Evolutionary conservation across 2,113 vertebrate species (phyloP), one percentile per base, ranked within the genome.

Genomic region (Emberiza fucata): DNA sequence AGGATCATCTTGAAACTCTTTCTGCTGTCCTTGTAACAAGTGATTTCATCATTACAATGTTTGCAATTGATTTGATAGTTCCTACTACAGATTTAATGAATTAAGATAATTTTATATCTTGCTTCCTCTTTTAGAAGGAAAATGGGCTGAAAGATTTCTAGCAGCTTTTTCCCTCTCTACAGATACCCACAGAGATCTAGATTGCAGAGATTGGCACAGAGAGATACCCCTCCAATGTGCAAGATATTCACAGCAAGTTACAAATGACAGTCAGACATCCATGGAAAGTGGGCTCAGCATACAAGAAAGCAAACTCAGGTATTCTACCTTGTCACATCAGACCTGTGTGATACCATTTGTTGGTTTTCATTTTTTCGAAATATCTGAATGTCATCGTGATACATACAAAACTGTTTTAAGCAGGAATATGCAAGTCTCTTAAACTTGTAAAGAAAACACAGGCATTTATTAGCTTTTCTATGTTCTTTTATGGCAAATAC

Each of bases 231-330:
- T 72, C 28, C 89, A 45, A 28, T 1, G 2, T 12, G 6, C 16
- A 42, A 50, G 57, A 25, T 11, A 6, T 48, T 77, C 56, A 37
- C 27, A 48, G 48, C 79, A 88, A 85, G 75, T 53, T 63, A 21
- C 8, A 9, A 18, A 7, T n/a, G 44, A 20, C 14, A 39, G 8
- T 39, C 56, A 76, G 11, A 61, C 50, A 31, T 31, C 53, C 5
- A 2, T 68, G 37, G 88, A 59, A 80, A 68, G 51, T n/a, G 56
- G 22, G 54, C 25, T 88, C 68, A 9, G 48, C 51, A 6, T 14
- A 24, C 80, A 81, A 54, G 80, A 80, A 61, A 72, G 20, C 14
- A 37, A 81, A n/a, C 33, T 23, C 47, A 97, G 95, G 95, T 97
- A 96, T 82, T 81, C 70, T 44, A 25, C 27, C 44, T 50, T 53